Evolutionary conservation across 2,113 vertebrate species (phyloP), one percentile per base, ranked within the genome.

Genomic region (Parus major): DNA sequence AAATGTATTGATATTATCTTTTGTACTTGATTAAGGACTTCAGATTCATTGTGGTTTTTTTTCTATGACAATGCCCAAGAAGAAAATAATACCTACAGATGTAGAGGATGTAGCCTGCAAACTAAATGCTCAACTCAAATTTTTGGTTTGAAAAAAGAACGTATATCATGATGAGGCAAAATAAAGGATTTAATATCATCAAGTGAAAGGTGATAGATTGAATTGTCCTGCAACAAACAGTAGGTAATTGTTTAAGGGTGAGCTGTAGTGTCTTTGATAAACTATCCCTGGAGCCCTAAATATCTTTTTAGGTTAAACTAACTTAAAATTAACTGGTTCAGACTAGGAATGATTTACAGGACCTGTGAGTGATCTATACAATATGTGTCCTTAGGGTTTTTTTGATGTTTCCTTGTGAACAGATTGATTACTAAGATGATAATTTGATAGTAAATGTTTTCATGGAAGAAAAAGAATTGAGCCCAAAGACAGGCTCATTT

Each of bases 181-280:
- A 98, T 87, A 92, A 98, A 98, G 97, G 20, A 86, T 87, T 97
- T 93, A 93, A 96, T 97, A 98, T 78, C 77, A 97, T 97, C 97
- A 96, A 97, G 87, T 96, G 96, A 97, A 97, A 92, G 65, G 96
- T 98, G 96, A 98, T 97, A 97, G 88, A 97, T 97, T 75, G 77
- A 87, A 88, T 96, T 98, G 92, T 90, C 94, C 88, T 93, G 84
- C 53, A 84, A 41, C 95, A 94, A 97, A 97, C 90, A 95, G 73
- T 92, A 95, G 76, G 77, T 95, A 95, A 94, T 98, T 97, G 97
- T 79, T 98, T 96, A 97, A 80, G 90, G 87, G 92, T 95, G 82
- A 91, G 76, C 71, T 90, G 59, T 92, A 92, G 76, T 94, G 95
- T 95, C 94, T 78, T 87, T 95, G 85, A 95, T 96, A 94, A 94